A percentile compares a stretch with the other conserved stretches of the same genome.
phyloP scores from a whole-genome alignment of 2,113 vertebrate genomes.

The Promerops cafer region DNA sequence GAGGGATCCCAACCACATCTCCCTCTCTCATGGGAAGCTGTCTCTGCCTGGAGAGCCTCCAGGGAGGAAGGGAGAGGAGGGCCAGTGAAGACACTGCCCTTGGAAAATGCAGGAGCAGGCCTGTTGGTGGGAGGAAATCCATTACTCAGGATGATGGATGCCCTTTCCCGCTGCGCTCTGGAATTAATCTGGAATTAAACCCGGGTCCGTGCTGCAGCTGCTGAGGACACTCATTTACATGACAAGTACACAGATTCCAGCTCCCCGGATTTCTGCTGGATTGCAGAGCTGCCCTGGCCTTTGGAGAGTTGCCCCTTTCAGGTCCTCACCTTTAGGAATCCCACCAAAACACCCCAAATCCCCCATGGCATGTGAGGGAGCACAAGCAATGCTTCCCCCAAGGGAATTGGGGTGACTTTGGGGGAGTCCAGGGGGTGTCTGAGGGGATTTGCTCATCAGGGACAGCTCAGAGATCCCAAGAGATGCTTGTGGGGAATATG shows the following conservation, averaged over 20 bases:
- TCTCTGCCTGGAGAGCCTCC: not conserved
- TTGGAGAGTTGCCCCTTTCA: not conserved
- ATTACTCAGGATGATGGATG: constrained; percentile 19
- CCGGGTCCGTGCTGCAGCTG: not conserved
- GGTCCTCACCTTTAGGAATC: not conserved
- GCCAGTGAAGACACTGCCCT: not conserved
- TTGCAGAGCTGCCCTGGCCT: not conserved
- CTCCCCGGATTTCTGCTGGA: not conserved
- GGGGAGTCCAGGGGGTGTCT: not conserved
- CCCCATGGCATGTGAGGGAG: fast-evolving
- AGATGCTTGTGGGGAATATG: not conserved
- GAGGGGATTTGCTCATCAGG: not conserved
- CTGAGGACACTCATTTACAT: constrained; percentile 33
- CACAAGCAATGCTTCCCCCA: fast-evolving
- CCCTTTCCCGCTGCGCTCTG: not conserved
- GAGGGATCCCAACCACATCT: not conserved
- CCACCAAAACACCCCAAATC: not conserved
- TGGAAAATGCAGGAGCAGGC: not conserved
- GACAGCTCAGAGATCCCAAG: not conserved
- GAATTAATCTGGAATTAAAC: not conserved
- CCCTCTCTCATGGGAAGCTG: not conserved
- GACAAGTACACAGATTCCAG: not conserved
- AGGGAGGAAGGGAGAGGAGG: not conserved
- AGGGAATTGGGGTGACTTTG: not conserved
- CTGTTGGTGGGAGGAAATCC: not conserved